phyloP scores from a whole-genome alignment of 2,113 vertebrate species.

The Stegastes partitus region DNA sequence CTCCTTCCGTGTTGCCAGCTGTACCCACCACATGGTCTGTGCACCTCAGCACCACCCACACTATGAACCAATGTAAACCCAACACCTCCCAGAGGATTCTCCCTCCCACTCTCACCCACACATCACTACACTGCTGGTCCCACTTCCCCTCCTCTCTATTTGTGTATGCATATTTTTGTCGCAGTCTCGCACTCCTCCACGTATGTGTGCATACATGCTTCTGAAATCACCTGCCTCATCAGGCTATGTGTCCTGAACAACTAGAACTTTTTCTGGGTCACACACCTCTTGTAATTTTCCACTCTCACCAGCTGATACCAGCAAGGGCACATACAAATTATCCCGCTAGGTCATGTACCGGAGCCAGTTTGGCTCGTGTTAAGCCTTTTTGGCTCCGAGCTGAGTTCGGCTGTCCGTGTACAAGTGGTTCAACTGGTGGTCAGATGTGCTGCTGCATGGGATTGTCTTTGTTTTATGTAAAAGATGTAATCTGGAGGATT shows the following conservation, averaged over 20 bases:
- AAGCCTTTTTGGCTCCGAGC: slow-evolving; percentile 39
- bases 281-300: slow-evolving; percentile 64
- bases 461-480: background rate
- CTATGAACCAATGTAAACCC: slow-evolving; percentile 69
- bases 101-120: slow-evolving; percentile 30
- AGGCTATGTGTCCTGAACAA: slow-evolving; percentile 22
- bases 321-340: background rate
- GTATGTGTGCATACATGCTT: slow-evolving; percentile 34
- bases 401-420: background rate
- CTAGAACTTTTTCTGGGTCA: slow-evolving; percentile 33
- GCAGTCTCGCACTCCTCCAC: slow-evolving; percentile 12
- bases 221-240: slow-evolving; percentile 42
- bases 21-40: slow-evolving; percentile 10
- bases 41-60: slow-evolving; percentile 70
- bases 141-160: slow-evolving; percentile 35
- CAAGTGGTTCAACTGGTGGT: slow-evolving; percentile 8
- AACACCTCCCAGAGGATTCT: slow-evolving; percentile 52
- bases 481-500: background rate
- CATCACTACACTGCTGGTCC: slow-evolving; percentile 30
- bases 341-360: slow-evolving; percentile 24
- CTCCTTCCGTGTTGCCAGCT: slow-evolving; percentile 36
- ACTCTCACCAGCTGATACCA: slow-evolving; percentile 52
- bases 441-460: background rate
- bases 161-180: slow-evolving; percentile 45
- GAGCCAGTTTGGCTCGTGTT: slow-evolving; percentile 19